A percentile compares a stretch with the other conserved stretches of the same genome.
phyloP scores from a whole-genome alignment of 1,140 invertebrate species.

The Tribolium castaneum region DNA sequence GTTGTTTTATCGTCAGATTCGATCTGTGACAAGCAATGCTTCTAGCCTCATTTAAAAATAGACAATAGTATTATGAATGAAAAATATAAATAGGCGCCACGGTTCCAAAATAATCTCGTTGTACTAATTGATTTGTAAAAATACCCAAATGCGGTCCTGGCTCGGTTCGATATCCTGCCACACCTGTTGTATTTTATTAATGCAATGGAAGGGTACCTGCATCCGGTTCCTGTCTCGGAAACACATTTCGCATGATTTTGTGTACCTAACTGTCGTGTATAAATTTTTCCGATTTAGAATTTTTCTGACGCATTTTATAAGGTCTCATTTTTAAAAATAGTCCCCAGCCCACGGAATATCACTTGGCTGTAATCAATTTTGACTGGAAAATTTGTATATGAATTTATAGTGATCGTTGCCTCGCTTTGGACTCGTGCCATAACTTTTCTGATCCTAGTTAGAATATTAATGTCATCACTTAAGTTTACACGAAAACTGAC shows the following conservation, averaged over 20 bases:
- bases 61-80: conserved; percentile 13
- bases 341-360: conserved; percentile 1
- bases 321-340: conserved; percentile 21
- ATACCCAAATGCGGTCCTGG: conserved; percentile 24
- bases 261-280: not conserved
- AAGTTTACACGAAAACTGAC: conserved; percentile 11
- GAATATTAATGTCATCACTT: conserved; percentile 27
- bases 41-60: not conserved
- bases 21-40: not conserved
- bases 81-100: conserved; percentile 5
- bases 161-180: conserved; percentile 35
- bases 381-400: conserved; percentile 28
- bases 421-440: conserved; percentile 17
- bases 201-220: conserved; percentile 42
- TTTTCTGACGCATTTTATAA: conserved; percentile 18
- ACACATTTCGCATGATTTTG: conserved; percentile 21
- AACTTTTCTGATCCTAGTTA: not conserved
- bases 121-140: not conserved
- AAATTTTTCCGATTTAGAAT: not conserved
- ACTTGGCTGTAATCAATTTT: conserved; percentile 15
- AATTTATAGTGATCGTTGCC: conserved; percentile 17
- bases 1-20: not conserved
- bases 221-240: conserved; percentile 36
- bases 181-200: conserved; percentile 45
- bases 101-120: conserved; percentile 8